Evolutionary conservation across 2,888 invertebrate genomes (phyloP).

Genomic region (Lepidonotus clava): DNA sequence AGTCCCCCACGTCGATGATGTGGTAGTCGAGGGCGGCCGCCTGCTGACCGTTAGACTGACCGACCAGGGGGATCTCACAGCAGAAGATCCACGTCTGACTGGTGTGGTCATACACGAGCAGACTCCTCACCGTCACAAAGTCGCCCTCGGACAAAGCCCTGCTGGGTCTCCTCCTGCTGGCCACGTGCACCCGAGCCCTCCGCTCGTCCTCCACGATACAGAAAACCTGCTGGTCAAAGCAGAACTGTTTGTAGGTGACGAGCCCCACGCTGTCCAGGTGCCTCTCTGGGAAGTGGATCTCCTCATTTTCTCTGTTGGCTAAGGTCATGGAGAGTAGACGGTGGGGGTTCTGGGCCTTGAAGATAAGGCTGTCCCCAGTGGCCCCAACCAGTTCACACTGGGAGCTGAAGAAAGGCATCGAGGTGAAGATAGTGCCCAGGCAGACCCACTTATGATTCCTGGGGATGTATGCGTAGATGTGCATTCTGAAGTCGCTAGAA

Average conservation of each 20-base stretch:
- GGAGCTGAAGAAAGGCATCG: not conserved
- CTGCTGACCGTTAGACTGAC: not conserved
- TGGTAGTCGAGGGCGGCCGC: slow-evolving; percentile 24
- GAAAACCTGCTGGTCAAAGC: slow-evolving; percentile 20
- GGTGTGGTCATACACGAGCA: not conserved
- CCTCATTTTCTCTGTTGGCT: not conserved
- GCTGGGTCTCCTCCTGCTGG: not conserved
- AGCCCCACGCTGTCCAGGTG: not conserved
- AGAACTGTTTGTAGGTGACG: slow-evolving; percentile 43
- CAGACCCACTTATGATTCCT: not conserved
- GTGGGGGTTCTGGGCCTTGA: slow-evolving; percentile 15
- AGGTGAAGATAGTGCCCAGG: slow-evolving; percentile 4
- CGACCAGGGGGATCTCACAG: slow-evolving; percentile 18
- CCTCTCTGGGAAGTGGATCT: not conserved
- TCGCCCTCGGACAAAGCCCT: not conserved
- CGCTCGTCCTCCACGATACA: slow-evolving; percentile 38
- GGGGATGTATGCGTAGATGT: not conserved
- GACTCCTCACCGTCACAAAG: not conserved
- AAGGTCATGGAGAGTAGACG: slow-evolving; percentile 1
- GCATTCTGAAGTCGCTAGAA: not conserved
- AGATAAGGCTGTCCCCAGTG: not conserved
- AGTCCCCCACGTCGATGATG: slow-evolving; percentile 9
- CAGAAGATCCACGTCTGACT: slow-evolving; percentile 32
- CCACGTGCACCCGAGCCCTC: not conserved
- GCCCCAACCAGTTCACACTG: not conserved